Percentiles rank a stretch among this genome's conserved stretches.
Evolutionary conservation across 2,113 vertebrate species (phyloP).

Genomic region (Todiramphus saurophagus): DNA sequence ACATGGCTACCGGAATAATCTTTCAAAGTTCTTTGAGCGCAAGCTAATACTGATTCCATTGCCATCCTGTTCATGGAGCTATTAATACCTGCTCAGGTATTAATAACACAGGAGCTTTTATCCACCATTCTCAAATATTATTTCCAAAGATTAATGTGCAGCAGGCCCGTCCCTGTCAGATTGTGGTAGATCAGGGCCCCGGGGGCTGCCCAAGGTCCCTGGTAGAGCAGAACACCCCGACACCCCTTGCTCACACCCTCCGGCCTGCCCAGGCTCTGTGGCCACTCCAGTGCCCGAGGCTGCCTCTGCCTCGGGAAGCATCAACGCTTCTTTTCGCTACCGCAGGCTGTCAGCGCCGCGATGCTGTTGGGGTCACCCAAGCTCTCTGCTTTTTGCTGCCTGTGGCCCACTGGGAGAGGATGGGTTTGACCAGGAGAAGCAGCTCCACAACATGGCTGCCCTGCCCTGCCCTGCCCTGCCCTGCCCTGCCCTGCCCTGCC

Average conservation of each 20-base stretch:
- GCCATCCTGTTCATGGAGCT: background rate
- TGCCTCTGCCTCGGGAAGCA: background rate
- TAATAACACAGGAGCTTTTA: background rate
- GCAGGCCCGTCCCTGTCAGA: fast-evolving
- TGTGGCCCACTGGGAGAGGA: fast-evolving
- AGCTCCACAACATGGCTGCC: fast-evolving
- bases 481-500: fast-evolving
- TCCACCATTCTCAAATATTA: background rate
- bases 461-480: fast-evolving
- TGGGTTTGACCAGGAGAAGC: fast-evolving
- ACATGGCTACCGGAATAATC: background rate
- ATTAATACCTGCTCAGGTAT: background rate
- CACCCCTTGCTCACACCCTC: fast-evolving
- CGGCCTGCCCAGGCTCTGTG: background rate
- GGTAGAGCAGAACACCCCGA: fast-evolving
- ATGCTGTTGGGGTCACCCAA: background rate
- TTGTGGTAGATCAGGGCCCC: fast-evolving
- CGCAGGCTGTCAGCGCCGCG: background rate
- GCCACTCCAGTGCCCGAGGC: fast-evolving
- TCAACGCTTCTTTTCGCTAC: fast-evolving
- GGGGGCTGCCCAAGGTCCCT: fast-evolving
- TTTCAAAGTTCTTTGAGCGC: background rate
- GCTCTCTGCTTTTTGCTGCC: background rate
- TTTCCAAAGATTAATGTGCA: background rate
- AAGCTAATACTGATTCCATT: background rate